These are phyloP conservation scores for Naso thynnoides DNA, from an alignment of 2,797 vertebrate species.

Conservation along the genomic window DNA sequence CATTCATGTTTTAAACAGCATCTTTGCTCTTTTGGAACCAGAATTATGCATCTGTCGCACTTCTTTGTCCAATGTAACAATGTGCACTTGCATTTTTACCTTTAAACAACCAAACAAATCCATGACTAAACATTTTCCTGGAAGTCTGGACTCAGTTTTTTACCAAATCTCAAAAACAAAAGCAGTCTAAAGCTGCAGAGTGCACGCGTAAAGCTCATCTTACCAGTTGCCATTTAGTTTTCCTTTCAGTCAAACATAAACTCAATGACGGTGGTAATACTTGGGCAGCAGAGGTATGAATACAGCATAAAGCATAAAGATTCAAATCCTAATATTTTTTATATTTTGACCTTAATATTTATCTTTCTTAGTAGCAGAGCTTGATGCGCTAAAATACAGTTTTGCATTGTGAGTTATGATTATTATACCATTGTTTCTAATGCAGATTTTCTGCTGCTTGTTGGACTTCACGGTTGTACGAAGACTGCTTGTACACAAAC, in stretches of 20 bases:
- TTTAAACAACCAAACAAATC: background rate
- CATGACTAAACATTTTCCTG: background rate
- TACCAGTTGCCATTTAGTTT: background rate
- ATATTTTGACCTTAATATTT: no score
- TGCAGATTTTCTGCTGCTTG: no score
- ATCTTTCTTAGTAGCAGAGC: no score
- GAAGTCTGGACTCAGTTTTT: background rate
- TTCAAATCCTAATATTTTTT: background rate
- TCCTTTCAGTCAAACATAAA: background rate
- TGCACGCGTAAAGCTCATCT: background rate
- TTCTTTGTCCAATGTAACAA: background rate
- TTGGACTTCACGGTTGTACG: no score
- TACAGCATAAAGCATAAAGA: background rate
- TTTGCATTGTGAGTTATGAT: no score
- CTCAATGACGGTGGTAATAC: background rate
- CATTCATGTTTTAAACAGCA: no score
- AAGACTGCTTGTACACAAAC: no score
- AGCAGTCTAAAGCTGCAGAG: background rate
- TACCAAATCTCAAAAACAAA: background rate
- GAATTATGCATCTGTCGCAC: background rate
- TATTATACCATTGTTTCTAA: no score
- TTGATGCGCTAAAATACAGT: no score
- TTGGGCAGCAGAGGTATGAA: conserved; percentile 36
- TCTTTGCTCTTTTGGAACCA: no score
- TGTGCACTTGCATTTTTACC: no score